phyloP scores from a whole-genome alignment of 2,888 invertebrate species.

The Himalopsyche anomala region DNA sequence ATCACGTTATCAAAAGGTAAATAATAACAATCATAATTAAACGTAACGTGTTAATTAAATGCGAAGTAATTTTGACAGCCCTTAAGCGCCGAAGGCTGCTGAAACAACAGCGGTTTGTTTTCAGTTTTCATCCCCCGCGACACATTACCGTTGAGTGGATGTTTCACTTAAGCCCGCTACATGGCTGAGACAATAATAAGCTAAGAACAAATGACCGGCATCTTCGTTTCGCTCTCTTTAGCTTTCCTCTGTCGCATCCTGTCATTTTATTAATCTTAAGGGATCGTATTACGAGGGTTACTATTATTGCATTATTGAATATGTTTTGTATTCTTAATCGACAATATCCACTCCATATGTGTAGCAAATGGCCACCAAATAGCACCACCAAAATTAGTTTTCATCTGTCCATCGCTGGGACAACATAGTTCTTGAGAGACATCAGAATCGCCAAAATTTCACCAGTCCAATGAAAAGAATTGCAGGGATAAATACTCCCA shows the following conservation, averaged over 20 bases:
- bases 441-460: too few relatives aligned
- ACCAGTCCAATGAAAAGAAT: too few relatives aligned
- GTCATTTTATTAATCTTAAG: not conserved
- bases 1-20: conserved; percentile 10
- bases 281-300: too few relatives aligned
- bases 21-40: conserved; percentile 5
- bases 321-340: too few relatives aligned
- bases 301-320: too few relatives aligned
- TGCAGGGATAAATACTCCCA: too few relatives aligned
- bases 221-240: not conserved
- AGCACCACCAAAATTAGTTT: too few relatives aligned
- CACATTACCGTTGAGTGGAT: conserved; percentile 22
- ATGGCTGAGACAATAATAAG: conserved; percentile 46
- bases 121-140: conserved; percentile 20
- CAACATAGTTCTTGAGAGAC: too few relatives aligned
- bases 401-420: too few relatives aligned
- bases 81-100: conserved; percentile 11
- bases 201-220: conserved; percentile 53
- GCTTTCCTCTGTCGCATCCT: not conserved
- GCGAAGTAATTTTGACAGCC: conserved; percentile 11
- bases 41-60: conserved; percentile 1
- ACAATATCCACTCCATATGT: too few relatives aligned
- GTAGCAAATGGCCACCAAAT: too few relatives aligned
- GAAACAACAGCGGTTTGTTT: conserved; percentile 21
- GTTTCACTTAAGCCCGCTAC: conserved; percentile 19